phyloP scores from a whole-genome alignment of 2,113 vertebrate species.

The Asarcornis scutulata region DNA sequence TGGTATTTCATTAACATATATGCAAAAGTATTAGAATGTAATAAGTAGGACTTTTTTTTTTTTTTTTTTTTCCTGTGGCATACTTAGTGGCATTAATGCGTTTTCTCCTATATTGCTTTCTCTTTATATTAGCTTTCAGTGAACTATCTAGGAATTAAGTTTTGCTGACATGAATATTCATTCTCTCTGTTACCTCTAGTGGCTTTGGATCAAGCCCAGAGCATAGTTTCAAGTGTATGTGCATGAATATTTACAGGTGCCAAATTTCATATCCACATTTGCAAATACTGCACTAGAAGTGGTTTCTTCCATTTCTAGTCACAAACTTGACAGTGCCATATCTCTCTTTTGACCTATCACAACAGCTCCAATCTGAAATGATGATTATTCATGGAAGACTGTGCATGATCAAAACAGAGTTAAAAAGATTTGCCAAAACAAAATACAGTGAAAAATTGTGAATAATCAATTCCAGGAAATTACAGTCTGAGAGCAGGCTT shows the following conservation, averaged over 20 bases:
- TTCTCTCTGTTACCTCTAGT: slow-evolving; percentile 39
- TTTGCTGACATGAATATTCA: slow-evolving; percentile 59
- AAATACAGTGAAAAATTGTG: slow-evolving; percentile 61
- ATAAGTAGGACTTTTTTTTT: background rate
- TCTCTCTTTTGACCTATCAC: slow-evolving; percentile 56
- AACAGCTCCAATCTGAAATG: slow-evolving; percentile 31
- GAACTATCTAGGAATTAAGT: slow-evolving; percentile 16
- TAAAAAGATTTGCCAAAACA: slow-evolving; percentile 69
- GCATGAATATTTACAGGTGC: slow-evolving; percentile 63
- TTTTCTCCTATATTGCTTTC: slow-evolving; percentile 26
- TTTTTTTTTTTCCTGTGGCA: background rate
- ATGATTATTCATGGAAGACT: slow-evolving; percentile 58
- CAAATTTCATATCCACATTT: slow-evolving; percentile 49
- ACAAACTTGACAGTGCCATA: slow-evolving; percentile 10
- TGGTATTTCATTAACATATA: background rate
- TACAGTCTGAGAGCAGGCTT: slow-evolving; percentile 42
- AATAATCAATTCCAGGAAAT: slow-evolving; percentile 62
- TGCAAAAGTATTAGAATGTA: background rate
- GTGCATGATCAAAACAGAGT: slow-evolving; percentile 55
- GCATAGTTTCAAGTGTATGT: slow-evolving; percentile 20
- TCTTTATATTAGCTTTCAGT: slow-evolving; percentile 10
- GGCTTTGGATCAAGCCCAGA: slow-evolving; percentile 51
- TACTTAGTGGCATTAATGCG: background rate
- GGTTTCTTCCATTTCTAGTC: slow-evolving; percentile 34
- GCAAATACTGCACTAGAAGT: slow-evolving; percentile 10